phyloP scores from a whole-genome alignment of 2,113 vertebrate genomes.

The Tonatia bakeri region DNA sequence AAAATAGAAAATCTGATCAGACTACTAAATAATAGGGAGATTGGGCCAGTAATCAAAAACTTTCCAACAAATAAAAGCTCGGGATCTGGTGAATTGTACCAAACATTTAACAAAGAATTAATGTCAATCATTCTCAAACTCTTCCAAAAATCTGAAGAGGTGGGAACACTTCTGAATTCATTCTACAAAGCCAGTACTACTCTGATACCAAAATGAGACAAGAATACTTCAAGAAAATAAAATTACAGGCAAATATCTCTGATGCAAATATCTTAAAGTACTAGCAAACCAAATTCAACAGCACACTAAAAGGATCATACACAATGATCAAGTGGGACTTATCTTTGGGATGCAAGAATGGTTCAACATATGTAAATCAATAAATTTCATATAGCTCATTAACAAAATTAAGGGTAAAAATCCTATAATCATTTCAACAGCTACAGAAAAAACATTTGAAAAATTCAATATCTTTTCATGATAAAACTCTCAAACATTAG shows the following conservation, averaged over 20 bases:
- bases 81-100: background rate
- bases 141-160: background rate
- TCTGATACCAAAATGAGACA: background rate
- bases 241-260: background rate
- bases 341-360: background rate
- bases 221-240: background rate
- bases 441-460: background rate
- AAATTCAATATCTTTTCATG: background rate
- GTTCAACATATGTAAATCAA: background rate
- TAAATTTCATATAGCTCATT: background rate
- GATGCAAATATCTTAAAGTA: background rate
- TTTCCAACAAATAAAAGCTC: background rate
- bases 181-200: background rate
- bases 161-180: background rate
- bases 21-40: background rate
- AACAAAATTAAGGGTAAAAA: background rate
- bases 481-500: background rate
- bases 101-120: background rate
- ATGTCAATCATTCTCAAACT: background rate
- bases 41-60: background rate
- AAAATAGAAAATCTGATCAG: background rate
- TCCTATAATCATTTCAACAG: background rate
- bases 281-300: background rate
- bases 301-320: background rate
- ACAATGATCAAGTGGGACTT: background rate